Conservation (phyloP, 2,113 vertebrate species). For the Chloropsis cyanopogon region DNA sequence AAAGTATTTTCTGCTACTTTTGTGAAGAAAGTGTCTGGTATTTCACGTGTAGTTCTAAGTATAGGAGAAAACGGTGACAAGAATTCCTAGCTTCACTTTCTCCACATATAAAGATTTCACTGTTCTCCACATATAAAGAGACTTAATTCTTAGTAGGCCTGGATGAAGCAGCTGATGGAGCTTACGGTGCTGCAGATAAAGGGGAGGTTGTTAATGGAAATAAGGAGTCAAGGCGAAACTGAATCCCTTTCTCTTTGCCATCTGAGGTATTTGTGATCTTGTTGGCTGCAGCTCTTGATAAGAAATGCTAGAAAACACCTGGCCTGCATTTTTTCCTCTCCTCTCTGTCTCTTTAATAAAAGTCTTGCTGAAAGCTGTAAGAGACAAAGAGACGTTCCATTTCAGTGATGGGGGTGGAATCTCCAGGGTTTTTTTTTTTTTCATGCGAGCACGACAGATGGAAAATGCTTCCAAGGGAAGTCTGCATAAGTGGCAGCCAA, state of each 20-base stretch:
- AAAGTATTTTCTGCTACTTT: background rate
- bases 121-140: background rate
- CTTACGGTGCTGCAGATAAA: background rate
- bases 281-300: background rate
- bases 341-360: background rate
- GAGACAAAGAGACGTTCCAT: background rate
- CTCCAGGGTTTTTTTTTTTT: background rate
- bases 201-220: background rate
- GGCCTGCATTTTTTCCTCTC: background rate
- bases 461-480: slow-evolving; percentile 30
- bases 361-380: background rate
- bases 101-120: background rate
- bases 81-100: background rate
- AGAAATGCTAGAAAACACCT: background rate
- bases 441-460: slow-evolving; percentile 6
- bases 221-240: background rate
- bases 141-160: background rate
- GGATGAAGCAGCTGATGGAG: background rate
- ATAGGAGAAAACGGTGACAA: background rate
- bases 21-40: background rate
- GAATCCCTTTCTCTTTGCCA: background rate
- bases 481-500: slow-evolving; percentile 21
- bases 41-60: background rate
- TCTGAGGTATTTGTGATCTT: background rate
- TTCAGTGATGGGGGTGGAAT: background rate